Evolutionary conservation across 2,113 vertebrate species (phyloP).

Genomic region (Aptenodytes forsteri): DNA sequence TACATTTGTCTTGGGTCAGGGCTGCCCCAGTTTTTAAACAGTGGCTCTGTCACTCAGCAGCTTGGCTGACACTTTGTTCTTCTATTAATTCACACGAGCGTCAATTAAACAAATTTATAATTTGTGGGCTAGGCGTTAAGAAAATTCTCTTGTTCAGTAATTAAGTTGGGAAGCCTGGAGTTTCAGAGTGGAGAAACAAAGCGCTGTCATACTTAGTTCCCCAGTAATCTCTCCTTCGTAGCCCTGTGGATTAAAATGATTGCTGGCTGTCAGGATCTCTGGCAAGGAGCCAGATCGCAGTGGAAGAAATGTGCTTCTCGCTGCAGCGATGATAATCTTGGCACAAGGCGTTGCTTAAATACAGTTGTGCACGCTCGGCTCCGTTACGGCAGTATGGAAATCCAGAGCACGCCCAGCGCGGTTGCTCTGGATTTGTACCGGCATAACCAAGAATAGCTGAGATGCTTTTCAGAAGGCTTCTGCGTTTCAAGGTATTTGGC

Average conservation of each 20-base stretch:
- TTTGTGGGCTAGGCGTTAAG: neutral
- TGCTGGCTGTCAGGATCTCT: neutral
- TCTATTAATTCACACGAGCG: neutral
- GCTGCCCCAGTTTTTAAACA: neutral
- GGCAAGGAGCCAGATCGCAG: neutral
- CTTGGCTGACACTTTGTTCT: neutral
- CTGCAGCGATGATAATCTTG: neutral
- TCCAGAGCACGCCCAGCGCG: accelerated
- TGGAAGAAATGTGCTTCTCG: neutral
- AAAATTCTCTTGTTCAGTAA: neutral
- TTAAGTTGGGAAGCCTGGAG: constrained; percentile 6
- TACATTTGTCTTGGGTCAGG: neutral
- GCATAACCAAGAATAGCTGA: neutral
- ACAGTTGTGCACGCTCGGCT: neutral
- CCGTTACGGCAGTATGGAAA: neutral
- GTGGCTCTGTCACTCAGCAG: constrained; percentile 11
- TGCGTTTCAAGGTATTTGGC: neutral
- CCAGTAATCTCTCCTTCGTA: neutral
- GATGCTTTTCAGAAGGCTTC: neutral
- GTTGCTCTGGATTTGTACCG: neutral
- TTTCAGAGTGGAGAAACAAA: neutral
- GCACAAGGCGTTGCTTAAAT: neutral
- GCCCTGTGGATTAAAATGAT: neutral
- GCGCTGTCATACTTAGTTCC: neutral
- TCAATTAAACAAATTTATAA: constrained; percentile 14